Percentiles rank a stretch among this genome's conserved stretches.
Conservation (phyloP, 2,888 invertebrate genomes). For the Tachina lurida region DNA sequence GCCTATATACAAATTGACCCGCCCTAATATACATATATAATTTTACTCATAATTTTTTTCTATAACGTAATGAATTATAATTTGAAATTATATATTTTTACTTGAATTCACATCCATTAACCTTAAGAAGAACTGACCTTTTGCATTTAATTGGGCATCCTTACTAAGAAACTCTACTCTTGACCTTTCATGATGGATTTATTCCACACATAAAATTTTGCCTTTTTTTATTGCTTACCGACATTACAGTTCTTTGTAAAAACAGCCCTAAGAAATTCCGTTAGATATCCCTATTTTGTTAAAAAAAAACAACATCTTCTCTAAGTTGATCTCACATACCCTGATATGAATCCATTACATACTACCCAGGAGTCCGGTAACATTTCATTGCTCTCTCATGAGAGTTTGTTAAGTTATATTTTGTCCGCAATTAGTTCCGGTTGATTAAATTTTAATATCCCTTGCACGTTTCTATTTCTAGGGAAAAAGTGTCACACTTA, state of each 20-base stretch:
- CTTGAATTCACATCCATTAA: neutral
- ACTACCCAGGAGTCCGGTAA: conserved; percentile 10
- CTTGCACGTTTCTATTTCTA: conserved; percentile 53
- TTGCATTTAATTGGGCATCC: neutral
- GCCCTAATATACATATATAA: too few relatives aligned
- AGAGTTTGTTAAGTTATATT: conserved; percentile 25
- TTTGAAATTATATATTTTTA: too few relatives aligned
- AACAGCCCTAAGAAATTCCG: neutral
- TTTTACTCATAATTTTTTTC: too few relatives aligned
- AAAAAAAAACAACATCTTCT: neutral
- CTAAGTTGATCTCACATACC: neutral
- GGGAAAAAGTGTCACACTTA: conserved; percentile 52
- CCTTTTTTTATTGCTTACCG: neutral
- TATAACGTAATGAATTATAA: too few relatives aligned
- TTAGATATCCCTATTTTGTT: neutral
- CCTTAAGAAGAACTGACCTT: neutral
- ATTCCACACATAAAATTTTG: neutral
- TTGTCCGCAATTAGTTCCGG: conserved; percentile 67
- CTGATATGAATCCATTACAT: neutral
- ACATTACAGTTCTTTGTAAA: neutral
- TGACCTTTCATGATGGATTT: neutral
- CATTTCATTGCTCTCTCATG: conserved; percentile 31
- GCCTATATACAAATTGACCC: too few relatives aligned
- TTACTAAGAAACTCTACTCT: neutral
- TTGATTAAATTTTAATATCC: conserved; percentile 68